Conservation (phyloP, 2,888 invertebrate genomes). For the Oxystoma pomonae region DNA sequence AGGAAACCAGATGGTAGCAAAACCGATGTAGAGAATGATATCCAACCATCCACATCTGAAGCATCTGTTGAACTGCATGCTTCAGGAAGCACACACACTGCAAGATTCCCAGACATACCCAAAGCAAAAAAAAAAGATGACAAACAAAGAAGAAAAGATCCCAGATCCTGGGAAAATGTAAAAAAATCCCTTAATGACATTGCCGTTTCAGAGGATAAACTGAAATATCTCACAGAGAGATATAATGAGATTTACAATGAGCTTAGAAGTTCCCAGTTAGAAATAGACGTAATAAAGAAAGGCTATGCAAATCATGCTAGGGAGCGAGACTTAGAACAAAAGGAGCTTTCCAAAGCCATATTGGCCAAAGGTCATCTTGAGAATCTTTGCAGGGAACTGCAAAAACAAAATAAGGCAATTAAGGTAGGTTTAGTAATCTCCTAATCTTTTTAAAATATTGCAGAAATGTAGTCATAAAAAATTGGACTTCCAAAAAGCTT, state of each 20-base stretch:
- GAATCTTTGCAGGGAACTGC: conserved; percentile 86
- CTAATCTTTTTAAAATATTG: too few relatives aligned
- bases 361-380: conserved; percentile 81
- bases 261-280: conserved; percentile 54
- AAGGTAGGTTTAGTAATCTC: too few relatives aligned
- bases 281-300: conserved; percentile 27
- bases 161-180: conserved; percentile 62
- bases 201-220: conserved; percentile 65
- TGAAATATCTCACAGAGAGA: conserved; percentile 66
- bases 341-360: conserved; percentile 79
- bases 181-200: conserved; percentile 57
- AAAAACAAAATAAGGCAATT: conserved; percentile 86
- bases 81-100: too few relatives aligned
- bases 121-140: conserved; percentile 27
- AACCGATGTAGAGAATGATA: too few relatives aligned
- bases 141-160: conserved; percentile 41
- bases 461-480: too few relatives aligned
- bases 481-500: too few relatives aligned
- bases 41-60: too few relatives aligned
- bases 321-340: conserved; percentile 78
- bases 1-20: too few relatives aligned
- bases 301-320: conserved; percentile 57
- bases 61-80: too few relatives aligned
- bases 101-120: too few relatives aligned
- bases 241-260: conserved; percentile 75